phyloP scores from a whole-genome alignment of 2,888 invertebrate species.

The Merodon equestris region DNA sequence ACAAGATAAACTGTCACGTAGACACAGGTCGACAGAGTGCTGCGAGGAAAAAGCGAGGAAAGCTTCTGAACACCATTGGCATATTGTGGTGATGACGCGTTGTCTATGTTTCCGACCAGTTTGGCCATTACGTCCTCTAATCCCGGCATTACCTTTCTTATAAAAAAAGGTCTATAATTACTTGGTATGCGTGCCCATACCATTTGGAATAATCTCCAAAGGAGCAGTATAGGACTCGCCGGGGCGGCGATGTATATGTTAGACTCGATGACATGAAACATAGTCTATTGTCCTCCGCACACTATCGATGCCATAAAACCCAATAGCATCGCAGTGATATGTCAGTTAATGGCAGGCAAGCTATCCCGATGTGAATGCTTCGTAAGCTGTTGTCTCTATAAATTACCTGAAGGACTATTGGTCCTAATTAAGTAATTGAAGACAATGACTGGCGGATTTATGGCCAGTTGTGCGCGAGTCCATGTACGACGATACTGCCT shows the following conservation, averaged over 20 bases:
- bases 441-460: constrained; percentile 74
- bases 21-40: constrained; percentile 24
- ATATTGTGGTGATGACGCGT: constrained; percentile 18
- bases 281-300: constrained; percentile 3
- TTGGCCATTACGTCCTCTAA: constrained; percentile 47
- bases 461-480: constrained; percentile 53
- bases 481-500: constrained; percentile 18
- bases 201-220: no score
- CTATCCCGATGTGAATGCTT: constrained; percentile 17
- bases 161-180: constrained; percentile 63
- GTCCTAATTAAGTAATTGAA: constrained; percentile 76
- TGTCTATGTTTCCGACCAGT: constrained; percentile 17
- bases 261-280: constrained; percentile 27
- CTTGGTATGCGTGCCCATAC: constrained; percentile 15
- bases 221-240: not conserved
- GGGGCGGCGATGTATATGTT: constrained; percentile 11
- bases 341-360: constrained; percentile 47
- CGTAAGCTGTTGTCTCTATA: constrained; percentile 68
- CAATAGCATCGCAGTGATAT: constrained; percentile 43
- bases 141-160: constrained; percentile 36
- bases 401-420: constrained; percentile 74
- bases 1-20: constrained; percentile 55
- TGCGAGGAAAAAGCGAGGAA: constrained; percentile 7
- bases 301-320: constrained; percentile 47
- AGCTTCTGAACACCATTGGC: constrained; percentile 1